These are phyloP conservation scores for Diarsia dahlii DNA, from an alignment of 2,888 invertebrate genomes.

Conservation along the genomic window DNA sequence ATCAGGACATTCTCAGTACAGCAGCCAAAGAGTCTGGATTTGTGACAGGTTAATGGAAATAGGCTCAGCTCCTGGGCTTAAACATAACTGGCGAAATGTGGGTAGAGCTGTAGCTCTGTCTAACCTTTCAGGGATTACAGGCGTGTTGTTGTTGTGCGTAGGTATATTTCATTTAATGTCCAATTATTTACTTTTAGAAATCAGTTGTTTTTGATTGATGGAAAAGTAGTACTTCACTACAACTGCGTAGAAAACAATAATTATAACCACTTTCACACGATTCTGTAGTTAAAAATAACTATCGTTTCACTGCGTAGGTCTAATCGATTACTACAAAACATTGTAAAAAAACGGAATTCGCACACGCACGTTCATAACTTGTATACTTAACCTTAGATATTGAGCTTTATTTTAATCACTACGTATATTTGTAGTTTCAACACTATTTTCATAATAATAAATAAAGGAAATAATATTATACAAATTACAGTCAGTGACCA, in stretches of 20 bases:
- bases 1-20: no score
- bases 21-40: no score
- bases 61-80: no score
- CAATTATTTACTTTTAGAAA: background rate
- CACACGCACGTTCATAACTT: background rate
- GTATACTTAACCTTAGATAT: slow-evolving; percentile 4
- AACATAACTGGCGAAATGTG: no score
- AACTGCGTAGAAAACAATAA: background rate
- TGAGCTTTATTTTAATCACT: background rate
- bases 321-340: slow-evolving; percentile 16
- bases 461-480: no score
- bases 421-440: background rate
- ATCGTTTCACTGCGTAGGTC: background rate
- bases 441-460: no score
- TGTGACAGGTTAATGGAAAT: no score
- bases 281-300: slow-evolving; percentile 9
- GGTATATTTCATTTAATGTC: no score
- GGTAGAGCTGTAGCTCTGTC: no score
- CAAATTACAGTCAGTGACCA: no score
- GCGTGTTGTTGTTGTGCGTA: no score
- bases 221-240: background rate
- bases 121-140: no score
- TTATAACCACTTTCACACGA: slow-evolving; percentile 3
- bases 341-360: background rate
- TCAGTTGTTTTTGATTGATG: background rate